Conservation (phyloP, 2,888 invertebrate species). For the Aphidius colemani region DNA sequence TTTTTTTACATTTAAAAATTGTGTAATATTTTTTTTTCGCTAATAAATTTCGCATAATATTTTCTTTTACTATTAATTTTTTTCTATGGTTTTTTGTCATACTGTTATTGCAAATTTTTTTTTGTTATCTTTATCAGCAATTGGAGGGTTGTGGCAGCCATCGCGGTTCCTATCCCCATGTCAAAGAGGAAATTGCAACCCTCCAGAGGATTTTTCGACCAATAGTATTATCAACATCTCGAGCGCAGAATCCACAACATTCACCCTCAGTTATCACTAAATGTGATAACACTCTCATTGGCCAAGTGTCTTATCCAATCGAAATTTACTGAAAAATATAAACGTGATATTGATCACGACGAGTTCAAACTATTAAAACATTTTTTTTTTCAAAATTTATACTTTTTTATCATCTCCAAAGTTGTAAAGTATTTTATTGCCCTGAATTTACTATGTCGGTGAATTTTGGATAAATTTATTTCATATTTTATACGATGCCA, state of each 20-base stretch:
- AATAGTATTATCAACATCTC: slow-evolving; percentile 7
- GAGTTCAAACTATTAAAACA: not conserved
- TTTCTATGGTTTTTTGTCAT: slow-evolving; percentile 3
- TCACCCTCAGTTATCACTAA: slow-evolving; percentile 7
- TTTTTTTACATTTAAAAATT: no score
- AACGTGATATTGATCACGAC: slow-evolving; percentile 20
- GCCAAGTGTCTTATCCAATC: slow-evolving; percentile 21
- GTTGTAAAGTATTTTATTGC: slow-evolving; percentile 24
- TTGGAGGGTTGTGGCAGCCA: slow-evolving; percentile 22
- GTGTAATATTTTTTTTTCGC: no score
- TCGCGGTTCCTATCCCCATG: slow-evolving; percentile 19
- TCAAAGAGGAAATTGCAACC: slow-evolving; percentile 1
- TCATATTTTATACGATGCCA: slow-evolving; percentile 1
- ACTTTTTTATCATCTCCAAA: not conserved
- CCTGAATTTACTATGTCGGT: not conserved
- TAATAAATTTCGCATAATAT: no score
- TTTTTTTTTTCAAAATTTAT: slow-evolving; percentile 7
- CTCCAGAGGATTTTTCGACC: slow-evolving; percentile 6
- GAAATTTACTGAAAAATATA: not conserved
- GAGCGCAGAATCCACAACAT: slow-evolving; percentile 24
- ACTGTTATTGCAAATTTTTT: not conserved
- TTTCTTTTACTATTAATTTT: not conserved
- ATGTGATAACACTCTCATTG: slow-evolving; percentile 11
- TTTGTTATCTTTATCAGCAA: not conserved
- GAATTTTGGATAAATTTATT: no score